Conservation (phyloP, 2,113 vertebrate genomes). For the Mixornis gularis region DNA sequence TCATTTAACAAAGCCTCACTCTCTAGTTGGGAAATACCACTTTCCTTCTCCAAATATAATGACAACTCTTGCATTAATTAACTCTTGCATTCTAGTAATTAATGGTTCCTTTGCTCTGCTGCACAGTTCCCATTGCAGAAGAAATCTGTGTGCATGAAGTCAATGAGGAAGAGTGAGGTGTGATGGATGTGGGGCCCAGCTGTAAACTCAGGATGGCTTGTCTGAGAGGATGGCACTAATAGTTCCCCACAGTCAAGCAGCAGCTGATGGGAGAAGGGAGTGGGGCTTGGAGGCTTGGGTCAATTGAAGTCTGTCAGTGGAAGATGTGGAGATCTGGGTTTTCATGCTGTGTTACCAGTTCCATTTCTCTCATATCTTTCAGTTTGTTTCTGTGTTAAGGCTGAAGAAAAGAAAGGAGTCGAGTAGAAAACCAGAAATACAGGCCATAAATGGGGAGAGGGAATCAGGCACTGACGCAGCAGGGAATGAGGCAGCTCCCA, state of each 20-base stretch:
- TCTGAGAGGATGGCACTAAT: neutral
- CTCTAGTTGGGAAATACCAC: neutral
- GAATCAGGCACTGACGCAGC: neutral
- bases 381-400: slow-evolving; percentile 84
- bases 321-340: neutral
- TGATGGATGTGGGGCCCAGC: neutral
- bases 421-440: neutral
- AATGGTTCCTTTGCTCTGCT: neutral
- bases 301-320: neutral
- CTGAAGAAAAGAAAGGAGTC: slow-evolving; percentile 67
- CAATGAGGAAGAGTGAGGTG: neutral
- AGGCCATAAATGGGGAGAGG: neutral
- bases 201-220: neutral
- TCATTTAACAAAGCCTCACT: neutral
- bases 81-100: neutral
- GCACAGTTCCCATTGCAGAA: neutral
- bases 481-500: neutral
- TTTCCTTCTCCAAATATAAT: neutral
- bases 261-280: neutral
- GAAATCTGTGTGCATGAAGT: neutral
- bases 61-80: neutral
- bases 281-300: neutral
- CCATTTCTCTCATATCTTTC: neutral
- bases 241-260: neutral
- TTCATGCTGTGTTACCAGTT: neutral